Base-by-base conservation (phyloP, 2,113 vertebrate species). In the Suncus etruscus region DNA sequence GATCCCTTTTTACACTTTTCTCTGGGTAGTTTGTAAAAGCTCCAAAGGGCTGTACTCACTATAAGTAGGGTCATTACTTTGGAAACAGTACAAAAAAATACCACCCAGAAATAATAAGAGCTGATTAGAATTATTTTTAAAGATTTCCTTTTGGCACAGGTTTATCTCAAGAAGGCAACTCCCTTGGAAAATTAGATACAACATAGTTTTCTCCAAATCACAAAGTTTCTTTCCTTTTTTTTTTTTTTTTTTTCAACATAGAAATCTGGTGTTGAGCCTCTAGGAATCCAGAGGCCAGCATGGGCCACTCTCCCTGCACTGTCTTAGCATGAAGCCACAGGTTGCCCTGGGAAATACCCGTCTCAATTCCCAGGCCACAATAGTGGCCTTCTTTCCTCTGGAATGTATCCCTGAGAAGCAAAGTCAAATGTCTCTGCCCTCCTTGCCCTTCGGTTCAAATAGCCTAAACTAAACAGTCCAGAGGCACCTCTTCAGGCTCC, bases 61-160 rank as follows among this genome's bases (percentile, higher is more conserved):
- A 91, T 93, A 91, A 81, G 70, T 92, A 82, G 94, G 92, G 74
- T 94, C 95, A 89, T 32, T 86, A 83, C 75, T 87, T 92, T 94
- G 90, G 90, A 96, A 96, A 89, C 27, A 85, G 32, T 77, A 93
- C 90, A 81, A 90, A 94, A 88, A 92, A 72, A 93, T 92, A 94
- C 90, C 93, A 82, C 86, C 94, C 89, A 94, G 47, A 83, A 97
- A 95, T 68, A 92, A 83, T 79, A 91, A 66, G 91, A 88, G 29
- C 65, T 89, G 65, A 92, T 92, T 87, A 91, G 81, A 95, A 96
- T 95, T 91, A 93, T 85, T 93, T 95, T 96, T 82, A 92, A 96
- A 96, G 92, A 95, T 95, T 94, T 95, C 91, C 84, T 95, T 96
- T 96, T 96, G 96, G 95, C 94, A 91, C 48, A 91, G 68, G 50